Evolutionary conservation across 2,797 vertebrate genomes (phyloP).

Genomic region (Leptodactylus fallax): DNA sequence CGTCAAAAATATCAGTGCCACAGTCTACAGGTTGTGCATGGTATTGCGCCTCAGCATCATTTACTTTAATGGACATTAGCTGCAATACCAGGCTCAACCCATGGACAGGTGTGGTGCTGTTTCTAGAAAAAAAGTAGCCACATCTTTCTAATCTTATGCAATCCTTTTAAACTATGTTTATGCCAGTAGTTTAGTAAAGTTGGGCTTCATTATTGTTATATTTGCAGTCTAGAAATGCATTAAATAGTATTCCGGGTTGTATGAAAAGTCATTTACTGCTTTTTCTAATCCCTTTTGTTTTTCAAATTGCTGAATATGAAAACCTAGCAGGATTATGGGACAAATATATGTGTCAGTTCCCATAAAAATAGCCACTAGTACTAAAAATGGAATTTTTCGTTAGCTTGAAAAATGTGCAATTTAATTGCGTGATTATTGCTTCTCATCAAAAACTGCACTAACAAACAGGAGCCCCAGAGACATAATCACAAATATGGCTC

Average conservation of each 20-base stretch:
- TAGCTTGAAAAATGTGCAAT: constrained; percentile 17
- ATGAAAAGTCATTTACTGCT: background rate
- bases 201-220: background rate
- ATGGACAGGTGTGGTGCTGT: too few species aligned
- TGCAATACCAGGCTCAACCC: too few species aligned
- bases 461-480: constrained; percentile 30
- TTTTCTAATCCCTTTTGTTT: constrained; percentile 23
- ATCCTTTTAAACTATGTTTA: background rate
- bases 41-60: too few species aligned
- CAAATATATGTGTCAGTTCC: constrained; percentile 4
- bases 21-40: too few species aligned
- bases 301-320: constrained; percentile 14
- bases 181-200: background rate
- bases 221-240: background rate
- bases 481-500: background rate
- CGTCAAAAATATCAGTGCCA: too few species aligned
- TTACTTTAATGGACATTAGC: too few species aligned
- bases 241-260: background rate
- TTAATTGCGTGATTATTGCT: constrained; percentile 39
- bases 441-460: constrained; percentile 11
- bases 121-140: too few species aligned
- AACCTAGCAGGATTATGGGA: constrained; percentile 21
- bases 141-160: too few species aligned
- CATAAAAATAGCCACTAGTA: constrained; percentile 8
- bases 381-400: background rate